A percentile compares a stretch with the other conserved stretches of the same genome.
phyloP scores from a whole-genome alignment of 2,888 invertebrate genomes.

The Eledone cirrhosa region DNA sequence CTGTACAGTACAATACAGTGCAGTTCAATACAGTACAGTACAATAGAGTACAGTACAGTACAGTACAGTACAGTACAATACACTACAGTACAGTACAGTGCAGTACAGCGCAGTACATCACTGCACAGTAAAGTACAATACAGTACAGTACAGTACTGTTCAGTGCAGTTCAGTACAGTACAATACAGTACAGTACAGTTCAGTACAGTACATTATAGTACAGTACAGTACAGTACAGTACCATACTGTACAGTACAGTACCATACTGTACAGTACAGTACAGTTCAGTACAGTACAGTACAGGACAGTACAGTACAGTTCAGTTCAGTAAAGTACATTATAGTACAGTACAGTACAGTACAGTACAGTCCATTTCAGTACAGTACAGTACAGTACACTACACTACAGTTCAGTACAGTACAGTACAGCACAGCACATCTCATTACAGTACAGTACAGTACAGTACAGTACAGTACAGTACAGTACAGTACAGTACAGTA shows the following conservation, averaged over 20 bases:
- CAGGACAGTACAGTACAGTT: slow-evolving; percentile 35
- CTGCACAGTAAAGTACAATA: too few species aligned
- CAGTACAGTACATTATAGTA: too few species aligned
- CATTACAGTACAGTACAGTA: too few species aligned
- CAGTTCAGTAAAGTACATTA: slow-evolving; percentile 36
- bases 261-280: too few species aligned
- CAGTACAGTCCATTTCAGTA: slow-evolving; percentile 34
- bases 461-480: slow-evolving; percentile 36
- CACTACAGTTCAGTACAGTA: background rate
- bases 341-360: slow-evolving; percentile 34
- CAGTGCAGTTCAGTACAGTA: slow-evolving; percentile 32
- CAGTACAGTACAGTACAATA: too few species aligned
- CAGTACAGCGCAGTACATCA: too few species aligned
- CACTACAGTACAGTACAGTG: too few species aligned
- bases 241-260: too few species aligned
- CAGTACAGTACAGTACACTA: slow-evolving; percentile 30
- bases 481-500: slow-evolving; percentile 36
- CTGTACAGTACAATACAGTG: slow-evolving; percentile 35
- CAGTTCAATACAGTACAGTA: too few species aligned
- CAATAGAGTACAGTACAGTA: too few species aligned
- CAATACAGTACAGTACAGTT: slow-evolving; percentile 29
- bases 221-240: too few species aligned
- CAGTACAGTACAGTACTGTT: slow-evolving; percentile 34
- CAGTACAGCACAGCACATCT: background rate
- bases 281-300: slow-evolving; percentile 36